A percentile compares a stretch with the other conserved stretches of the same genome.
These are phyloP conservation scores for Typhlichthys subterraneus DNA, from an alignment of 2,797 vertebrate genomes.

Conservation along the genomic window DNA sequence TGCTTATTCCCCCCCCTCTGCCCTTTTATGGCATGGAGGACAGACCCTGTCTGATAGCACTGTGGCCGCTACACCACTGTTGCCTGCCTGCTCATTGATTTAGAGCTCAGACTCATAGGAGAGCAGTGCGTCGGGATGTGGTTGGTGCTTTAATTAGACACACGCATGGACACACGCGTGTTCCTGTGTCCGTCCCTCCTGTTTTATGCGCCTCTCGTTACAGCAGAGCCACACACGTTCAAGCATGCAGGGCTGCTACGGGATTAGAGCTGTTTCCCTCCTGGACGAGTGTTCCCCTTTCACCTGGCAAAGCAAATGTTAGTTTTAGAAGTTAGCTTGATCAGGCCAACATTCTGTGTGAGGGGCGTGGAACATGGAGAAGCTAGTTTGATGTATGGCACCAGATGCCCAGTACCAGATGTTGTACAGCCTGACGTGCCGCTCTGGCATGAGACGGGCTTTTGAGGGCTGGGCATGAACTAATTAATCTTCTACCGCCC, in stretches of 20 bases:
- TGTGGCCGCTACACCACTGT: constrained; percentile 55
- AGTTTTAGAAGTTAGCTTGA: constrained; percentile 74
- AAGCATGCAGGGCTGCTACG: constrained; percentile 30
- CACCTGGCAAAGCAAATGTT: constrained; percentile 71
- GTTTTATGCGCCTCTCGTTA: constrained; percentile 11
- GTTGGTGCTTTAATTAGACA: constrained; percentile 46
- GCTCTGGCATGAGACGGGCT: constrained; percentile 64
- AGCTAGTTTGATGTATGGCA: constrained; percentile 79
- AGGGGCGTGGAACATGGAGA: constrained; percentile 51
- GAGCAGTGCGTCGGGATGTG: neutral
- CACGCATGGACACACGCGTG: neutral
- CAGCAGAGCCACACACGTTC: constrained; percentile 14
- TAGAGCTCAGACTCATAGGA: constrained; percentile 32
- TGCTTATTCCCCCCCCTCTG: constrained; percentile 50
- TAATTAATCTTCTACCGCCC: constrained; percentile 73
- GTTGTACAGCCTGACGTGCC: constrained; percentile 72
- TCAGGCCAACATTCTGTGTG: constrained; percentile 60
- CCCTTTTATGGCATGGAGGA: constrained; percentile 46
- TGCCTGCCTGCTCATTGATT: constrained; percentile 60
- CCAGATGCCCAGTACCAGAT: constrained; percentile 81
- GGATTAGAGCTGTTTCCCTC: constrained; percentile 25
- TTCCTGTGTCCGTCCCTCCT: neutral
- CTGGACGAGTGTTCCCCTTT: constrained; percentile 16
- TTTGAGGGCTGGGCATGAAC: constrained; percentile 63
- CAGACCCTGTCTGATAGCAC: constrained; percentile 53